Conservation (phyloP, 1,140 invertebrate species). For the Helicoverpa zea region DNA sequence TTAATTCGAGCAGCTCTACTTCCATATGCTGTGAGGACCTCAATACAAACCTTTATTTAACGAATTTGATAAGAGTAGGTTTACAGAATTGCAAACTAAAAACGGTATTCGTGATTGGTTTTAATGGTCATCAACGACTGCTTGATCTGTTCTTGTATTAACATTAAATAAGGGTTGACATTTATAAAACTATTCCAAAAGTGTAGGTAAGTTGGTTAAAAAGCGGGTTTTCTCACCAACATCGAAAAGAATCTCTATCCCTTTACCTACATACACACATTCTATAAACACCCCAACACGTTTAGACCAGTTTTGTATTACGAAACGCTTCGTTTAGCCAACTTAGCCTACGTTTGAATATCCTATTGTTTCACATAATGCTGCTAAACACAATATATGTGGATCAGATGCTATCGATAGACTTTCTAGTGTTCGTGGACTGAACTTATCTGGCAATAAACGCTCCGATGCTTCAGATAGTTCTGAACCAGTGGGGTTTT, state of each 20-base stretch:
- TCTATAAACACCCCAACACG: constrained; percentile 6
- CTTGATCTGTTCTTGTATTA: too few relatives aligned
- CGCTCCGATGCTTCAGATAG: constrained; percentile 63
- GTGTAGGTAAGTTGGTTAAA: not conserved
- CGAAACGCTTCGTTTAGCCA: constrained; percentile 25
- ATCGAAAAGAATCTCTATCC: not conserved
- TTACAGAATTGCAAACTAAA: too few relatives aligned
- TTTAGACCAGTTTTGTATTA: constrained; percentile 33
- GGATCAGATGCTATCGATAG: constrained; percentile 56
- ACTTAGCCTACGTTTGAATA: constrained; percentile 33
- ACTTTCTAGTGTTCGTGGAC: constrained; percentile 56
- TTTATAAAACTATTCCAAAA: not conserved
- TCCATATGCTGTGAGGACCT: constrained; percentile 1
- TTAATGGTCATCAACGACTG: too few relatives aligned
- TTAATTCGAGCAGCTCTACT: constrained; percentile 5
- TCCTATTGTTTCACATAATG: constrained; percentile 44
- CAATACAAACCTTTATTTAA: not conserved
- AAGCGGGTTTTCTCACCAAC: not conserved
- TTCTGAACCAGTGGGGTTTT: constrained; percentile 62
- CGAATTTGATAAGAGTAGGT: too few relatives aligned
- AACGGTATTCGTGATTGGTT: too few relatives aligned
- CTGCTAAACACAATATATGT: constrained; percentile 48
- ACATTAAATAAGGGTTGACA: too few relatives aligned
- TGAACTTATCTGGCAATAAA: constrained; percentile 43
- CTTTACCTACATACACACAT: not conserved